These are phyloP conservation scores for Sphyrna mokarran DNA, from an alignment of 2,113 vertebrate genomes.

Conservation along the genomic window DNA sequence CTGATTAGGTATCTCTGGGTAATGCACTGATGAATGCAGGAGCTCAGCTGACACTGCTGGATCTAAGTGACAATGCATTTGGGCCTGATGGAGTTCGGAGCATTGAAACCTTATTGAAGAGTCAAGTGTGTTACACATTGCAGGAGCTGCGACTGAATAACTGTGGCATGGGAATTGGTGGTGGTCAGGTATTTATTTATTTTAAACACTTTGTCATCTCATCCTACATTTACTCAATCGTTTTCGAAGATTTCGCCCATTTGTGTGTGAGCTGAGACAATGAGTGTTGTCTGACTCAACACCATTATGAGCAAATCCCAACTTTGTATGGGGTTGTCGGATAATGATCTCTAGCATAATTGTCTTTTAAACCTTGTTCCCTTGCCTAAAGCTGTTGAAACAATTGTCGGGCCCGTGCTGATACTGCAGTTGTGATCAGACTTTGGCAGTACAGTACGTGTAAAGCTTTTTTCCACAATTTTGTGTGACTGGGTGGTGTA, in stretches of 20 bases:
- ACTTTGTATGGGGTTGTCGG: neutral
- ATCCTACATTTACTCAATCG: neutral
- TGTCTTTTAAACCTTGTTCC: neutral
- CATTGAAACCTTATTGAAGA: slow-evolving; percentile 83
- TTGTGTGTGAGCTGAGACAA: neutral
- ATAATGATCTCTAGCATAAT: neutral
- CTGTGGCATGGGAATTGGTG: slow-evolving; percentile 95
- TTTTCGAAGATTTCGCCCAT: neutral
- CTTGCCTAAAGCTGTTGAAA: neutral
- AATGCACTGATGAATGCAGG: slow-evolving; percentile 78
- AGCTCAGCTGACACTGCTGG: slow-evolving; percentile 77
- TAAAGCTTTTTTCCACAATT: neutral
- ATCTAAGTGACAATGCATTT: slow-evolving; percentile 97
- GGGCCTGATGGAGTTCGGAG: slow-evolving; percentile 89
- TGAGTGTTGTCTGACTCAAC: neutral
- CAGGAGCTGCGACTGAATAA: slow-evolving; percentile 90
- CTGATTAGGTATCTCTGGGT: slow-evolving; percentile 76
- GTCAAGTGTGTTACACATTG: slow-evolving; percentile 73
- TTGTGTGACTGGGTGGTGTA: neutral
- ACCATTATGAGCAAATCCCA: neutral
- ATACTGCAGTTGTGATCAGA: neutral
- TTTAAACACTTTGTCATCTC: too few relatives aligned
- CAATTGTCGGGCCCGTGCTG: neutral
- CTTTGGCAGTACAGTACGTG: neutral
- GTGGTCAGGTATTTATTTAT: slow-evolving; percentile 72